A percentile compares a stretch with the other conserved stretches of the same genome.
Conservation (phyloP, 2,888 invertebrate genomes). For the Philhelius pedissequus region DNA sequence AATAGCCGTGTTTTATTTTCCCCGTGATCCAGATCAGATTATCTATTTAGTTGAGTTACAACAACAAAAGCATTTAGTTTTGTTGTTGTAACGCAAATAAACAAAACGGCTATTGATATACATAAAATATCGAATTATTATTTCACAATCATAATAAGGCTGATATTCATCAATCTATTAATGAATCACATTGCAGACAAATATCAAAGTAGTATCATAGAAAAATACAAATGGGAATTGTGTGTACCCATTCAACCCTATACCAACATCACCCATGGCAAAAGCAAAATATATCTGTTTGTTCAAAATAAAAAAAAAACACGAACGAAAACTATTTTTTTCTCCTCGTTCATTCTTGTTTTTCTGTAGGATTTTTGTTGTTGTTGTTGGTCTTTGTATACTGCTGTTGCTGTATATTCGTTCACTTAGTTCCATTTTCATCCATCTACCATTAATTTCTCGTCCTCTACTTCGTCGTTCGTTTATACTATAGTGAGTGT, state of each 20-base stretch:
- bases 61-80: too few relatives aligned
- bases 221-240: background rate
- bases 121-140: too few relatives aligned
- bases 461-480: constrained; percentile 40
- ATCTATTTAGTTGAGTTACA: too few relatives aligned
- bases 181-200: background rate
- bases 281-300: constrained; percentile 49
- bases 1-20: too few relatives aligned
- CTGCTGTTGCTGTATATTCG: constrained; percentile 26
- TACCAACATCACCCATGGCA: constrained; percentile 9
- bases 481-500: constrained; percentile 38
- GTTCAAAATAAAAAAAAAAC: background rate
- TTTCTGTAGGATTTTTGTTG: constrained; percentile 34
- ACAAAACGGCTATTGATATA: too few relatives aligned
- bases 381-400: background rate
- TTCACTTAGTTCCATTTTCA: constrained; percentile 60
- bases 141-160: too few relatives aligned
- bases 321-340: constrained; percentile 39
- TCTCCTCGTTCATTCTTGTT: constrained; percentile 42
- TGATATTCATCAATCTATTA: too few relatives aligned
- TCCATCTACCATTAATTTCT: constrained; percentile 59
- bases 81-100: too few relatives aligned
- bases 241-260: background rate
- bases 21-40: too few relatives aligned
- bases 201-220: background rate